Conservation (phyloP, 64 coral and sea anemone genomes). For the Cladopsammia gracilis region DNA sequence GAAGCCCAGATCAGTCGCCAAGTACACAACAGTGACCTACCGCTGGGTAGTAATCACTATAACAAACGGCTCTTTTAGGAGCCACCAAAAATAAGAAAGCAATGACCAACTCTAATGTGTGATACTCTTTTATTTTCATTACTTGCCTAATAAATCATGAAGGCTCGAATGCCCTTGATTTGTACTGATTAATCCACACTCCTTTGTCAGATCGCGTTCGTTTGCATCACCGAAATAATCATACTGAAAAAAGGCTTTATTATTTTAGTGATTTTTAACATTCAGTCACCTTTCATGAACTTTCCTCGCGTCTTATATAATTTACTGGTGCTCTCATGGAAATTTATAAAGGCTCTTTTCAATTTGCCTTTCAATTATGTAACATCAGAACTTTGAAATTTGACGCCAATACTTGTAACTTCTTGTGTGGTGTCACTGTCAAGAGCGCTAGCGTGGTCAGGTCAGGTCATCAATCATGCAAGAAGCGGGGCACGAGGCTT, state of each 20-base stretch:
- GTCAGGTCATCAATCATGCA: too few species aligned
- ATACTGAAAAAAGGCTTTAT: not conserved
- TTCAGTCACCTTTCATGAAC: not conserved
- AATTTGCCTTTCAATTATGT: not conserved
- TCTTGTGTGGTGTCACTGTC: not conserved
- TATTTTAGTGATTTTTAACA: not conserved
- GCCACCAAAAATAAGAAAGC: slow-evolving; percentile 40
- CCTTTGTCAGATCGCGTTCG: too few species aligned
- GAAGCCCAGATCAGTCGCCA: slow-evolving; percentile 24
- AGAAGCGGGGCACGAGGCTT: not conserved
- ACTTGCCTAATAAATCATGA: too few species aligned
- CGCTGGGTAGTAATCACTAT: not conserved
- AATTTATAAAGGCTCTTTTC: not conserved
- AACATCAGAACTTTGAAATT: slow-evolving; percentile 11
- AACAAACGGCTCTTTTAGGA: slow-evolving; percentile 57
- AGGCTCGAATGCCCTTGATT: too few species aligned
- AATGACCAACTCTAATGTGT: slow-evolving; percentile 15
- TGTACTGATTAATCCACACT: too few species aligned
- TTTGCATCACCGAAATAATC: slow-evolving; percentile 10
- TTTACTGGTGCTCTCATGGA: not conserved
- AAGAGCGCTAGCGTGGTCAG: too few species aligned
- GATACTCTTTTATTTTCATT: not conserved
- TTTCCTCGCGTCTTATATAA: not conserved
- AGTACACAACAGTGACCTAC: not conserved
- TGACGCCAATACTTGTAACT: not conserved